Conservation (phyloP, 2,113 vertebrate species). For the Dromiciops gliroides region DNA sequence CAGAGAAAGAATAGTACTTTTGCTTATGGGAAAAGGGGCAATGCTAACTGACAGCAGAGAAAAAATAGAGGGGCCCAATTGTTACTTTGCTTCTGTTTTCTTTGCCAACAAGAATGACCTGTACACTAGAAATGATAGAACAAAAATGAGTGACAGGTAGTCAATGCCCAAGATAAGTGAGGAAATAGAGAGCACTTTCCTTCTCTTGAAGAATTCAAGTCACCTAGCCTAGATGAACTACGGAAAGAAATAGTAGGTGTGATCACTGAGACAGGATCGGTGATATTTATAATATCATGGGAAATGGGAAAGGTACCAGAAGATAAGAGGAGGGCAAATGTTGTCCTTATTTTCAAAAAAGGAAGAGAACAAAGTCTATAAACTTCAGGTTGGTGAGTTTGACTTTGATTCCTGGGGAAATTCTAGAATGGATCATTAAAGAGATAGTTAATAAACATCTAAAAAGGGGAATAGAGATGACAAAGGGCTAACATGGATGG, state of each 20-base stretch:
- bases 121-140: neutral
- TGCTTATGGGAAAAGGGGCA: neutral
- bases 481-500: neutral
- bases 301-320: neutral
- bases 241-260: neutral
- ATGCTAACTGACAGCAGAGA: neutral
- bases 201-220: neutral
- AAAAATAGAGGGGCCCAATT: neutral
- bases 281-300: neutral
- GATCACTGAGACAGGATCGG: neutral
- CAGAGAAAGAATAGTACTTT: neutral
- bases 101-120: neutral
- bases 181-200: neutral
- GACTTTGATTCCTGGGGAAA: neutral
- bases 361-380: neutral
- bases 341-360: neutral
- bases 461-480: neutral
- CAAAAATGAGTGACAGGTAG: neutral
- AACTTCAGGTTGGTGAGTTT: neutral
- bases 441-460: neutral
- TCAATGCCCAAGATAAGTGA: neutral
- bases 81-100: neutral
- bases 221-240: neutral
- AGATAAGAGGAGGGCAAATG: neutral
- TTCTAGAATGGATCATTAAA: neutral